These are phyloP conservation scores for Spicauda simplicius DNA, from an alignment of 2,888 invertebrate species.

Conservation along the genomic window DNA sequence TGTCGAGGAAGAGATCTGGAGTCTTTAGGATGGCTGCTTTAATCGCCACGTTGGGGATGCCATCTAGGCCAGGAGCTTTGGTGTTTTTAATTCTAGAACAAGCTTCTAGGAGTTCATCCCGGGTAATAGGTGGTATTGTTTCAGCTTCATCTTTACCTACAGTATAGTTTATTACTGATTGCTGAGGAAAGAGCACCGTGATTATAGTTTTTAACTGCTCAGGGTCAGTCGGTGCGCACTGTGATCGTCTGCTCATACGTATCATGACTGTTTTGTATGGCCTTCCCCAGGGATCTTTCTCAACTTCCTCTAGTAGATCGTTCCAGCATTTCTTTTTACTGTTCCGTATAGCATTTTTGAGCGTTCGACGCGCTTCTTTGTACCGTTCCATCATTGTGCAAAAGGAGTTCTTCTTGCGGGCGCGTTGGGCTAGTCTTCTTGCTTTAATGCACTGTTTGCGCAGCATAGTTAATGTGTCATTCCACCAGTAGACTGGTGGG, in stretches of 20 bases:
- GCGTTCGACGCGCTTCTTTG: not conserved
- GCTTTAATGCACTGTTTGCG: not conserved
- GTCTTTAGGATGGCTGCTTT: not conserved
- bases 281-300: not conserved
- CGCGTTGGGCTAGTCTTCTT: slow-evolving; percentile 1
- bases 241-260: not conserved
- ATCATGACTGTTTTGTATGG: not conserved
- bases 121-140: not conserved
- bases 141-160: not conserved
- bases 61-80: not conserved
- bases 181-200: not conserved
- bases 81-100: not conserved
- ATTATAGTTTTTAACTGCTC: not conserved
- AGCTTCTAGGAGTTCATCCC: not conserved
- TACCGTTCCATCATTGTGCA: no score
- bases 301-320: not conserved
- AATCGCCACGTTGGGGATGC: not conserved
- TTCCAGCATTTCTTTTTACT: slow-evolving; percentile 1
- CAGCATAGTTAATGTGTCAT: not conserved
- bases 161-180: not conserved
- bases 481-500: not conserved
- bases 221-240: not conserved
- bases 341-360: not conserved
- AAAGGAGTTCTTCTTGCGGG: not conserved
- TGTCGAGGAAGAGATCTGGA: not conserved